Base-by-base conservation (phyloP, 2,888 invertebrate genomes). In the Ochlodes sylvanus region DNA sequence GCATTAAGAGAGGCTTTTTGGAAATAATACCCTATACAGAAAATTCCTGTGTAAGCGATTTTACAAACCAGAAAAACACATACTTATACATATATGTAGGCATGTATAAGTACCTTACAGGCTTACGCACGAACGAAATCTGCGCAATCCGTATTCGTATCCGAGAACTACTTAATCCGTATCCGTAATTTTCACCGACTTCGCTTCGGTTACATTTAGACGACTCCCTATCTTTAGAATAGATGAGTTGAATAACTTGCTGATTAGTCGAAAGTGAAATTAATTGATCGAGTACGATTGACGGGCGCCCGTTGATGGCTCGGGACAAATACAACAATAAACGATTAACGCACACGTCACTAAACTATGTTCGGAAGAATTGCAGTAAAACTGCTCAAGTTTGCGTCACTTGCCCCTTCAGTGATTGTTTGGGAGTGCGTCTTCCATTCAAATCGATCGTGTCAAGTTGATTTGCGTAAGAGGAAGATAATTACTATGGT, bases 321-420 rank as follows among this genome's bases (percentile, higher is more conserved):
- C 27, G 17, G 58, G 54, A n/a, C 61, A 32, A 55, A 54, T 60
- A 61, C 42, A 66, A 75, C 77, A 76, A 76, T 76, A 72, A 71
- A 72, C 75, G 69, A 77, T 77, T 77, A 77, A 68, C 71, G 68
- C 71, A 70, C 58, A 75, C 77, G 77, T 77, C 77, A 77, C 68
- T 70, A 50, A 68, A 70, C 76, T 75, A 74, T 77, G 66, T 76
- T 72, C 62, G 73, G 73, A 68, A 69, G 70, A 72, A 73, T 72
- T 72, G 72, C 62, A 62, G 69, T 73, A 58, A 70, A 62, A 62
- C 55, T 15, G 44, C 15, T 55, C 14, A 60, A 55, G 47, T 61
- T 62, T 68, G 67, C 62, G 67, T 68, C 62, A 60, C 50, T 62
- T 68, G 62, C 56, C 41, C 15, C 44, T 7, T 67, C 38, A 17